Evolutionary conservation across 2,797 vertebrate species (phyloP), one percentile per base, ranked within the genome.

Genomic region (Chanos chanos): DNA sequence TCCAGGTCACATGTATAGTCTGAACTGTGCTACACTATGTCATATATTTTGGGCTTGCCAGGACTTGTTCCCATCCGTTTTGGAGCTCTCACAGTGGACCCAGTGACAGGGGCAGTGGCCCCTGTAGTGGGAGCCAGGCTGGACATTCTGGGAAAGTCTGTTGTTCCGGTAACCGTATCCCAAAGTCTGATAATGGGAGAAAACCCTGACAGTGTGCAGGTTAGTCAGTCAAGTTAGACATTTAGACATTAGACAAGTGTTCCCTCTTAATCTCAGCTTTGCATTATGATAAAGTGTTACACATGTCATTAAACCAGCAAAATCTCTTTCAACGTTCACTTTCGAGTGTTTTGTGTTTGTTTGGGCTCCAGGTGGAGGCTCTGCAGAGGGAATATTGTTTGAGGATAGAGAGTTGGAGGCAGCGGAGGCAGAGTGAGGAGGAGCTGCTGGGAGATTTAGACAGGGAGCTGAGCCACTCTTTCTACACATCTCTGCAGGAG

Each of bases 41-140:
- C 21, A 5, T 30, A 16, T 39, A 7, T 33, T 21, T 44, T 13
- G 41, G 55, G 27, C 47, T 10, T 54, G 12, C 54, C 81, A 98
- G 94, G 93, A 33, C 83, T 96, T n/a, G 83, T 92, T 58, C 89
- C 93, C 2, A 92, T 96, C 44, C 70, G 81, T 4, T 76, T 90
- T 30, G 94, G 92, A 19, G 85, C 83, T 65, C 89, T 81, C 76
- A 84, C 89, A 1, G 54, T 92, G 7, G 91, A 93, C 66, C 89
- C 89, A 5, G 77, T 91, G 37, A 94, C 92, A 2, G 87, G 92
- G 0, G 75, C 88, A 12, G 41, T 61, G 56, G 88, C 89, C 3
- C 77, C 92, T 0, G 88, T 94, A 37, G 88, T 95, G 4, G 93
- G 92, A 21, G 91, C 86, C 37, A 86, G 84, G 13, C 75, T 72